phyloP scores from a whole-genome alignment of 2,113 vertebrate species.

The Cochlearius cochlearius region DNA sequence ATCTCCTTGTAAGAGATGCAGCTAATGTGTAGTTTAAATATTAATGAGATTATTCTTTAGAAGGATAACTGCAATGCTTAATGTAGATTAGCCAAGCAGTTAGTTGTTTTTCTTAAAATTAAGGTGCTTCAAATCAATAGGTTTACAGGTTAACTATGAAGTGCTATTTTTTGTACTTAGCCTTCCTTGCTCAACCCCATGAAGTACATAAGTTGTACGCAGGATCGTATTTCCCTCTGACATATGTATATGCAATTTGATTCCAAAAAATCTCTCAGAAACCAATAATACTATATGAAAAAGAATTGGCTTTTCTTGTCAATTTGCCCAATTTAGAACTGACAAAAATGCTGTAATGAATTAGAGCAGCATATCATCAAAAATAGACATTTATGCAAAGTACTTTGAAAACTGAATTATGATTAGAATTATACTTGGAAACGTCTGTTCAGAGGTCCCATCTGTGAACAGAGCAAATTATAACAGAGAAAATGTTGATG shows the following conservation, averaged over 20 bases:
- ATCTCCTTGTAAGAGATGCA: background rate
- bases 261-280: background rate
- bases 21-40: constrained; percentile 23
- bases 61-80: background rate
- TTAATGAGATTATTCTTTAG: constrained; percentile 29
- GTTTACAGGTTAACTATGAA: background rate
- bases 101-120: background rate
- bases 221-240: background rate
- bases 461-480: background rate
- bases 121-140: background rate
- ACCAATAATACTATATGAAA: background rate
- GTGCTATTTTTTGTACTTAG: background rate
- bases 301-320: background rate
- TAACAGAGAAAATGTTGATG: background rate
- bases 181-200: background rate
- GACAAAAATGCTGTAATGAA: constrained; percentile 1
- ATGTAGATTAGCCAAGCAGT: background rate
- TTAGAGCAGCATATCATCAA: background rate
- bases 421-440: background rate
- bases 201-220: background rate
- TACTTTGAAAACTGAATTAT: background rate
- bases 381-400: background rate
- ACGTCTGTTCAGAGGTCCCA: background rate
- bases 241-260: background rate
- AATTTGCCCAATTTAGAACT: background rate